phyloP scores from a whole-genome alignment of 2,888 invertebrate genomes.

The Mythimna vitellina region DNA sequence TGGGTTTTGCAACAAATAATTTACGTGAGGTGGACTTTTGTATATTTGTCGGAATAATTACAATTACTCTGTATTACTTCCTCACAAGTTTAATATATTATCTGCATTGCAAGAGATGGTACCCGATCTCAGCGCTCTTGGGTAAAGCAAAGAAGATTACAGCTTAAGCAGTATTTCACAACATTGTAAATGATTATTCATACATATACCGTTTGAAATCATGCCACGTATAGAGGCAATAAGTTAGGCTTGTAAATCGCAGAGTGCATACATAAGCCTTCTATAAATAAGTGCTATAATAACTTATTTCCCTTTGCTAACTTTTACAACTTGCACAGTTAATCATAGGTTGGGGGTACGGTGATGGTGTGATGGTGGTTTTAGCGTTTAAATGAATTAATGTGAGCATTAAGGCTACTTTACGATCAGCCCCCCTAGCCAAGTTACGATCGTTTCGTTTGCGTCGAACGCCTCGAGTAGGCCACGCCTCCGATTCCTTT shows the following conservation, averaged over 20 bases:
- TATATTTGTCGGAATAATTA: too few species aligned
- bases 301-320: slow-evolving; percentile 50
- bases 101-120: background rate
- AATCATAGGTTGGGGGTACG: slow-evolving; percentile 14
- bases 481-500: too few species aligned
- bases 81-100: background rate
- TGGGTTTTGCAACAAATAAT: too few species aligned
- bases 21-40: too few species aligned
- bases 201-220: slow-evolving; percentile 49
- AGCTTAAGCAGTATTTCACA: slow-evolving; percentile 40
- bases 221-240: slow-evolving; percentile 48
- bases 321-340: slow-evolving; percentile 48
- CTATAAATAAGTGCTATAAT: slow-evolving; percentile 56
- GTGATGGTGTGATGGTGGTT: background rate
- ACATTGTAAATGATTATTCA: slow-evolving; percentile 40
- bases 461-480: too few species aligned
- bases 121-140: background rate
- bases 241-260: slow-evolving; percentile 55
- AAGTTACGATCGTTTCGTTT: too few species aligned
- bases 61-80: background rate
- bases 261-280: slow-evolving; percentile 38
- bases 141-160: slow-evolving; percentile 25
- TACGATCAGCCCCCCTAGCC: too few species aligned
- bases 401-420: background rate
- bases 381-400: background rate